phyloP scores from a whole-genome alignment of 2,113 vertebrate genomes.

The Erythrolamprus reginae region DNA sequence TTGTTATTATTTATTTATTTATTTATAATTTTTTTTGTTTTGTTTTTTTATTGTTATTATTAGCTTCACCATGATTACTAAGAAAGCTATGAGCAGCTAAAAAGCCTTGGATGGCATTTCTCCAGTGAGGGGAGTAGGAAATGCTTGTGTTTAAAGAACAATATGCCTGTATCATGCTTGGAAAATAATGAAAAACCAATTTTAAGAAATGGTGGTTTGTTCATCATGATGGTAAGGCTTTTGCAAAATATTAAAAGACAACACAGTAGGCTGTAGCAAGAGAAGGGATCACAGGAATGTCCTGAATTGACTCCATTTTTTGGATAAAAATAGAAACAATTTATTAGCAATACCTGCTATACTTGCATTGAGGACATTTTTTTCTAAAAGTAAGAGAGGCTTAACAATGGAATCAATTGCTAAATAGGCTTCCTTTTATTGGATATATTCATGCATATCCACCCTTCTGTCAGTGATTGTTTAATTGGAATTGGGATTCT shows the following conservation, averaged over 20 bases:
- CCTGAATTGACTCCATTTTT: neutral
- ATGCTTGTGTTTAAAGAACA: neutral
- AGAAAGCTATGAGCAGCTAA: neutral
- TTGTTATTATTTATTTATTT: too few relatives aligned
- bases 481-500: neutral
- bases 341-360: neutral
- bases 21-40: too few relatives aligned
- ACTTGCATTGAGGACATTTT: neutral
- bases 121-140: too few relatives aligned
- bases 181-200: neutral
- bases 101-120: neutral
- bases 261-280: neutral
- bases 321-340: neutral
- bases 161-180: neutral
- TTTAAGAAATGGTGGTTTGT: neutral
- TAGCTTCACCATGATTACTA: neutral
- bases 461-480: neutral
- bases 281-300: neutral
- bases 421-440: neutral
- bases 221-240: neutral
- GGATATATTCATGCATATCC: neutral
- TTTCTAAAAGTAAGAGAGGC: neutral
- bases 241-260: neutral
- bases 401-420: neutral
- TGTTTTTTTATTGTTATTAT: too few relatives aligned